Evolutionary conservation across 2,113 vertebrate species (phyloP).

Genomic region (Eudyptes chrysolophus): DNA sequence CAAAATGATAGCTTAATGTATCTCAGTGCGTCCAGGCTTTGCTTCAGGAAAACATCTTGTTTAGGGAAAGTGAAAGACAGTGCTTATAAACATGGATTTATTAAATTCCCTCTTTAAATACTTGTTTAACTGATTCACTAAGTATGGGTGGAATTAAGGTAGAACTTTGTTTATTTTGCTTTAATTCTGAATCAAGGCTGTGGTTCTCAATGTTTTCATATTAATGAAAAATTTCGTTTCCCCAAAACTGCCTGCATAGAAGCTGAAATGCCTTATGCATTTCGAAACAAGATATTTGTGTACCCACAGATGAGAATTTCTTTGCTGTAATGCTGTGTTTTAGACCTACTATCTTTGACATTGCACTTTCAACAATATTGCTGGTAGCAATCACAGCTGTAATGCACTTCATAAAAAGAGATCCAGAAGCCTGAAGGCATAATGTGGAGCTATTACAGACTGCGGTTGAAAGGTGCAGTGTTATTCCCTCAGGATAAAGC

Average conservation of each 20-base stretch:
- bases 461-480: constrained; percentile 7
- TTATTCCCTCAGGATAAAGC: constrained; percentile 9
- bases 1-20: background rate
- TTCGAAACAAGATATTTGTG: background rate
- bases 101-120: background rate
- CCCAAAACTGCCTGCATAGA: background rate
- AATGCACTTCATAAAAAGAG: background rate
- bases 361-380: background rate
- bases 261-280: background rate
- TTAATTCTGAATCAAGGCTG: background rate
- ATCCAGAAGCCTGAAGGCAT: background rate
- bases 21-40: background rate
- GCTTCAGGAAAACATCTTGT: background rate
- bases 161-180: background rate
- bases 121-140: background rate
- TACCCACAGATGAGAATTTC: background rate
- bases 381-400: background rate
- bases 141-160: background rate
- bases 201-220: background rate
- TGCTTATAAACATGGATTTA: background rate
- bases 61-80: background rate
- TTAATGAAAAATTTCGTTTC: background rate
- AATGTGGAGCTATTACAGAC: background rate
- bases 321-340: background rate
- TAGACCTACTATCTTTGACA: background rate